Conservation (phyloP, 2,888 invertebrate species). For the Macaria notata region DNA sequence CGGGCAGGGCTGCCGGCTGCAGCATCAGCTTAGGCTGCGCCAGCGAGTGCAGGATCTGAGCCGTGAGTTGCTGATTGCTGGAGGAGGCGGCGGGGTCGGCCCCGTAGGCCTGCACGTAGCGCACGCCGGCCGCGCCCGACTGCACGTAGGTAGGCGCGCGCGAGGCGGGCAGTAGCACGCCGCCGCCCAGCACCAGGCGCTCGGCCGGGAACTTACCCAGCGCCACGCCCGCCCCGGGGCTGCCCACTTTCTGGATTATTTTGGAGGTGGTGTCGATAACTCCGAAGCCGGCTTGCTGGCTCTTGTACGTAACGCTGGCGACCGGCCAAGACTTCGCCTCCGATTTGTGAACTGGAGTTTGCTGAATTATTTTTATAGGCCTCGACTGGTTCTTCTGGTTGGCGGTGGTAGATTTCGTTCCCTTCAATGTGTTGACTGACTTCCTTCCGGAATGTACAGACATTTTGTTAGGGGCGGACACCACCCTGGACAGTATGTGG, state of each 20-base stretch:
- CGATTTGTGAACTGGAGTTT: constrained; percentile 64
- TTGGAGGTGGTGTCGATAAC: constrained; percentile 66
- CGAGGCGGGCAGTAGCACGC: constrained; percentile 56
- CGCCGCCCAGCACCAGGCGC: constrained; percentile 61
- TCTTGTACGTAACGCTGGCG: constrained; percentile 67
- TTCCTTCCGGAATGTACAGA: constrained; percentile 74
- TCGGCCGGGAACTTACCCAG: constrained; percentile 63
- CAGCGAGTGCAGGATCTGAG: constrained; percentile 83
- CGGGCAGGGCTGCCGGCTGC: constrained; percentile 50
- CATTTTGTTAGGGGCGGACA: constrained; percentile 76
- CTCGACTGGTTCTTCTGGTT: constrained; percentile 72
- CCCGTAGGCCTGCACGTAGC: constrained; percentile 72
- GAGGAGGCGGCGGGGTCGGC: constrained; percentile 40
- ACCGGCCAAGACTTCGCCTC: constrained; percentile 71
- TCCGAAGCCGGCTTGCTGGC: constrained; percentile 59
- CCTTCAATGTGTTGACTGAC: constrained; percentile 65
- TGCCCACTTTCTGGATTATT: constrained; percentile 74
- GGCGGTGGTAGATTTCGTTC: constrained; percentile 64
- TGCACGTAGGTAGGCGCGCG: constrained; percentile 78
- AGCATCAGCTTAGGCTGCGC: constrained; percentile 72
- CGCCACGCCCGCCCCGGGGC: constrained; percentile 61
- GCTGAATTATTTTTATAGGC: constrained; percentile 82
- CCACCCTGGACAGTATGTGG: constrained; percentile 74
- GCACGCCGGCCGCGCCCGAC: constrained; percentile 70
- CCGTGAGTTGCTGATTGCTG: constrained; percentile 84